Evolutionary conservation across 2,888 invertebrate species (phyloP), one percentile per base, ranked within the genome.

Genomic region (Blera fallax): DNA sequence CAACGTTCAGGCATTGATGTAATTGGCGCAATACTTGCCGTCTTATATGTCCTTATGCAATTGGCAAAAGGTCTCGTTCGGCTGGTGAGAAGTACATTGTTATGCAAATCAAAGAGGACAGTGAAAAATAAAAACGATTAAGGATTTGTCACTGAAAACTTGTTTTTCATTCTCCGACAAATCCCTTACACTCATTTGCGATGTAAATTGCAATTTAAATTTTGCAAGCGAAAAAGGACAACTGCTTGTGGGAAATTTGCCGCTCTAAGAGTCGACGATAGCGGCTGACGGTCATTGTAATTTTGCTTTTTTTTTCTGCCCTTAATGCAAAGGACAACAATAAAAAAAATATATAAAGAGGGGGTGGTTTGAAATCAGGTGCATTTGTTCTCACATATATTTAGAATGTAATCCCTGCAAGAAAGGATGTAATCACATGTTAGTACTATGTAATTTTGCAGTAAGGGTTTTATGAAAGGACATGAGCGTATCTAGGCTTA

Each of bases 1-100:
- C 91, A 90, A 34, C 65, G 43, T 34, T 54, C 37, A 45, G 34
- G 16, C n/a, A 34, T 74, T 16, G 74, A 74, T 65, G 74, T 56
- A 65, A 65, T 74, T 56, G 65, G 43, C 14, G 32, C 27, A 45
- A 11, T 65, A 27, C 11, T 65, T 5, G 56, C 45, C 45, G 7
- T 34, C 56, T 40, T 69, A 1, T 70, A 58, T 58, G 24, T 74
- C 64, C 54, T 56, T 45, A 16, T 34, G 11, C 45, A 65, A 45
- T 18, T 65, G 54, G 56, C 74, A 16, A 64, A 74, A 54, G 40
- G 16, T 45, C 64, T 45, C 54, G 32, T 65, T 18, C 40, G 43
- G 5, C 32, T 65, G 16, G 29, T 21, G 56, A 64, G 48, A 48
- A 34, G 27, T 16, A 54, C 24, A 45, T 32, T 74, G 45, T 27